Evolutionary conservation across 2,888 invertebrate genomes (phyloP), one percentile per base, ranked within the genome.

Genomic region (Calameuta pallipes): DNA sequence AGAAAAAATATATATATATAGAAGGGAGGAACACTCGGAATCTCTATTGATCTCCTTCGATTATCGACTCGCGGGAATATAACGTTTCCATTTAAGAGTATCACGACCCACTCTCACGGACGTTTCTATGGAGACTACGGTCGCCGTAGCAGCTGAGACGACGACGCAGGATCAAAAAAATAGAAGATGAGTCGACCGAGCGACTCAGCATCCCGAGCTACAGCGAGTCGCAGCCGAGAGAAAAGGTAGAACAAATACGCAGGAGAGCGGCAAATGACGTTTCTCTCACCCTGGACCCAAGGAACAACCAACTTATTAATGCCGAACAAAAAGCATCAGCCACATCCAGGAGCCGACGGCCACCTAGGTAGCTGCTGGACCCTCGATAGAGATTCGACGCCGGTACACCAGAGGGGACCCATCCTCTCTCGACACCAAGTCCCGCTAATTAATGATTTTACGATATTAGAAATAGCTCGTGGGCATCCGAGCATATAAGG

Each of bases 361-460:
- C 89, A 89, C 89, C 89, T 88, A 88, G 87, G 89, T 88, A 87
- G 89, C 85, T 80, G 68, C 76, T 79, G 77, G 80, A 74, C 34
- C 70, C 70, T 70, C 70, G 78, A 79, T 41, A 34, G 76, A 31
- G 69, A 33, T 33, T 33, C 31, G 70, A 70, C 70, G 70, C 70
- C 30, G 70, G 70, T 15, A 70, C 70, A 70, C 70, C 33, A 12
- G 30, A 70, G 33, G 30, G 82, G 82, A 82, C 82, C 82, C 83
- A 82, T 82, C 82, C 84, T 15, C 41, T 41, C 41, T 82, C 83
- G 83, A 84, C 82, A 84, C 85, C 83, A 84, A 81, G 84, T 85
- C 86, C 83, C 80, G 85, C 85, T 89, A 89, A 89, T 89, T 89
- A 89, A 89, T 89, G 87, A 88, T 88, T 89, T 89, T 88, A 89